Evolutionary conservation across 2,113 vertebrate species (phyloP), one percentile per base, ranked within the genome.

Genomic region (Amblyornis subalaris): DNA sequence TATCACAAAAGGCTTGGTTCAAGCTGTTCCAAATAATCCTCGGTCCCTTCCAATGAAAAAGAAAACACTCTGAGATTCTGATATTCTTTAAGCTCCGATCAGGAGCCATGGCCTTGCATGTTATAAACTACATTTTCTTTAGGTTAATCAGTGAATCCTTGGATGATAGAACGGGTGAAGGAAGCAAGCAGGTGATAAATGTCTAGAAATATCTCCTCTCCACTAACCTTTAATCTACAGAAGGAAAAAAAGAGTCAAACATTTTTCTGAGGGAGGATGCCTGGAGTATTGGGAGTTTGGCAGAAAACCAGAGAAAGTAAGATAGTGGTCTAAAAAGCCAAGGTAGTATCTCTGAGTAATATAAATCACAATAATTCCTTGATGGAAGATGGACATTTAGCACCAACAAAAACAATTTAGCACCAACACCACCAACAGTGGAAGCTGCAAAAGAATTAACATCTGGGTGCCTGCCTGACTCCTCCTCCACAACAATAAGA

Each of bases 391-490:
- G 31, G 53, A 80, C 42, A 91, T 71, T 66, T 75, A 91, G 80
- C 67, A 94, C 61, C 71, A 69, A 66, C 14, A 74, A 85, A 90
- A 81, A 40, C 3, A 42, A 42, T 42, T 42, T 42, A 42, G 42
- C 42, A 42, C 42, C 42, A 42, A 42, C 42, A 42, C 42, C 42
- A 42, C 15, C 42, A 42, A 9, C 38, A 62, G 67, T 73, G 58
- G 42, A 80, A 92, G 38, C 1, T 86, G 60, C 21, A 70, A 82
- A 58, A 74, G 54, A 90, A 86, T 88, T 85, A 88, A 96, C 92
- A 96, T 96, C 85, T 96, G 82, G 70, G 45, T 84, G 74, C 36
- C 64, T 88, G 38, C 85, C 47, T 82, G n/a, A 75, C 65, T 80
- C 61, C 67, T 69, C 65, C 65, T 92, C 85, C 40, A 74, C 51